Conservation (phyloP, 2,797 vertebrate genomes). For the Chrosomus eos region DNA sequence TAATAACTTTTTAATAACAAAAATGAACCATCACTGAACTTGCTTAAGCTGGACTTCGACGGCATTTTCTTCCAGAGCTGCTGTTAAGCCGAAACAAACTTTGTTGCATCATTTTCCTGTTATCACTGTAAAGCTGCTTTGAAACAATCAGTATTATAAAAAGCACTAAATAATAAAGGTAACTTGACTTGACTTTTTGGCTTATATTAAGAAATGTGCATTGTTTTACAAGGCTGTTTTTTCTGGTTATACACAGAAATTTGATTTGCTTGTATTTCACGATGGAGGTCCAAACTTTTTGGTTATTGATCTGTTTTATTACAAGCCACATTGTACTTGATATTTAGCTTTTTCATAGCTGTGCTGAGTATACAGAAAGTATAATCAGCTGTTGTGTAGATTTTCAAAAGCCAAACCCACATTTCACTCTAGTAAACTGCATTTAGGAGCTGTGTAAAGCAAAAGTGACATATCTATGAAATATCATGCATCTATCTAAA, state of each 20-base stretch:
- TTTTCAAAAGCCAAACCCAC: not conserved
- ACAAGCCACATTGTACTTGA: not conserved
- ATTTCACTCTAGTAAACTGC: not conserved
- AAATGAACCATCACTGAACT: too few relatives aligned
- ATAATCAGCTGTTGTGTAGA: constrained; percentile 14
- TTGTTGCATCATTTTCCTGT: too few relatives aligned
- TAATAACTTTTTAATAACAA: too few relatives aligned
- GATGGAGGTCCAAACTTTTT: not conserved
- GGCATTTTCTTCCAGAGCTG: too few relatives aligned
- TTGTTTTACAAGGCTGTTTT: not conserved
- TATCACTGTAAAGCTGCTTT: too few relatives aligned
- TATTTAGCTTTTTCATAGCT: not conserved
- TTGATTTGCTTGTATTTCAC: not conserved
- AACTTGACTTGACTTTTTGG: too few relatives aligned
- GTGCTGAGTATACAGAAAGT: constrained; percentile 3
- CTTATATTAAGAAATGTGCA: too few relatives aligned
- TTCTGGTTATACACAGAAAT: not conserved
- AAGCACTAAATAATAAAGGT: too few relatives aligned
- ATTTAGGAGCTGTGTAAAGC: constrained; percentile 2
- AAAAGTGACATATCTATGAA: constrained; percentile 34
- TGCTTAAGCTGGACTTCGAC: too few relatives aligned
- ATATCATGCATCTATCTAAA: constrained; percentile 10
- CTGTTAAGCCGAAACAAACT: too few relatives aligned
- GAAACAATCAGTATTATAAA: too few relatives aligned
- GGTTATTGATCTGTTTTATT: not conserved